Percentiles rank a stretch among this genome's conserved stretches.
phyloP scores from a whole-genome alignment of 2,797 vertebrate genomes.

The Mus minutoides region DNA sequence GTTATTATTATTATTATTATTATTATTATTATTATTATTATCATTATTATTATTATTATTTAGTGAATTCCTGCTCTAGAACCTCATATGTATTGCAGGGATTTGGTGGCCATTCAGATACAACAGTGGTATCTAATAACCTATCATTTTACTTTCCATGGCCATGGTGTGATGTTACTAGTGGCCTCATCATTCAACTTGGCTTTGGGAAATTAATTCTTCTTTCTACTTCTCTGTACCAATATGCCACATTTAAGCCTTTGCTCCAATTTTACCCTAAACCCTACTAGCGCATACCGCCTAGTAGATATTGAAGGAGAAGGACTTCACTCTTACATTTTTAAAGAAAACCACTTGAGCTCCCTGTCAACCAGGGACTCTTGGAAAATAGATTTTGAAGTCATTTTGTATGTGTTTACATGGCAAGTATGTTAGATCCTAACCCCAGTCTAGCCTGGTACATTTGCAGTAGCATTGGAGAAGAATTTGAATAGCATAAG shows the following conservation, averaged over 20 bases:
- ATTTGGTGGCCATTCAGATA: background rate
- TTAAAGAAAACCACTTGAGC: background rate
- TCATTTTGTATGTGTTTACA: background rate
- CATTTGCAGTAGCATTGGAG: background rate
- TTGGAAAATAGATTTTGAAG: background rate
- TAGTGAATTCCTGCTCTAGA: background rate
- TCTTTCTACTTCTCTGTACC: background rate
- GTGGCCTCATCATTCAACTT: background rate
- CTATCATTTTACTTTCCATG: background rate
- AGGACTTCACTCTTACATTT: background rate
- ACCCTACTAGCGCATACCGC: background rate
- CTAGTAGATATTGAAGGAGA: background rate
- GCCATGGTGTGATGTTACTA: background rate
- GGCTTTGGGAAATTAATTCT: background rate
- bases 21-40: background rate
- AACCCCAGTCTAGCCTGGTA: background rate
- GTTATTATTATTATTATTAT: background rate
- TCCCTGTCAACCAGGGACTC: background rate
- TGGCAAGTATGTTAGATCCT: background rate
- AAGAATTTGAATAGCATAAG: background rate
- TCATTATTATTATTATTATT: background rate
- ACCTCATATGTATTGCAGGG: background rate
- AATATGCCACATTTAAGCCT: rapidly evolving
- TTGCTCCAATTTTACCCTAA: rapidly evolving
- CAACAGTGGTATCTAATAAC: background rate